Base-by-base conservation (phyloP, 2,113 vertebrate genomes). In the Phylloscopus trochilus region DNA sequence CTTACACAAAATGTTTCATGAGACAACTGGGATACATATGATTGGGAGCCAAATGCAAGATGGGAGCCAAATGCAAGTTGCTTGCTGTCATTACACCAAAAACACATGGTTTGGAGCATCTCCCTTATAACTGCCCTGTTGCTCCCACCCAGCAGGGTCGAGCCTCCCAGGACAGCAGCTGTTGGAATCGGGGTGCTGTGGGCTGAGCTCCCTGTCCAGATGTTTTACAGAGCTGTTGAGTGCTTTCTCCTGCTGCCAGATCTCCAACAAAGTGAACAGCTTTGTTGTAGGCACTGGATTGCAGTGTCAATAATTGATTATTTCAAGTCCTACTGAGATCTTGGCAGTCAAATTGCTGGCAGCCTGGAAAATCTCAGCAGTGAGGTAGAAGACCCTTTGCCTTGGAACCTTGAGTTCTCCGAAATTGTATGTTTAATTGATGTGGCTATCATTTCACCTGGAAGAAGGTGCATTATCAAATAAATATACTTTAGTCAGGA, bases 1-100 rank as follows among this genome's bases (percentile, higher is more conserved):
- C 77, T 95, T 94, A 31, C 62, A 83, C 96, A 89, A 91, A 93
- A 87, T 62, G 56, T 89, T 93, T 94, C 94, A 97, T 1, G 79
- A 97, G 94, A 47, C 95, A 63, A 49, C 59, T 41, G 96, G 94
- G 97, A 95, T 41, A 3, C 51, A 75, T 51, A 11, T 4, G 13
- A 72, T 13, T 3, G 46, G 83, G 81, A 96, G 72, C 93, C 92
- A 96, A 92, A 90, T 44, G 84, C 37, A 39, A 39, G 37, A 9
- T 39, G 37, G 37, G 37, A 39, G 37, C 37, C 37, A 39, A 39
- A 39, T 90, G 80, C 58, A 51, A 89, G 79, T 72, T 96, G 35
- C 79, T 91, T 69, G 31, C 79, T 81, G 86, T 47, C 85, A 75
- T 37, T 70, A 53, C 74, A 79, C 39, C 0, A 0, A 47, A 69